These are phyloP conservation scores for Papilio polytes DNA, from an alignment of 1,140 invertebrate genomes.

Conservation along the genomic window DNA sequence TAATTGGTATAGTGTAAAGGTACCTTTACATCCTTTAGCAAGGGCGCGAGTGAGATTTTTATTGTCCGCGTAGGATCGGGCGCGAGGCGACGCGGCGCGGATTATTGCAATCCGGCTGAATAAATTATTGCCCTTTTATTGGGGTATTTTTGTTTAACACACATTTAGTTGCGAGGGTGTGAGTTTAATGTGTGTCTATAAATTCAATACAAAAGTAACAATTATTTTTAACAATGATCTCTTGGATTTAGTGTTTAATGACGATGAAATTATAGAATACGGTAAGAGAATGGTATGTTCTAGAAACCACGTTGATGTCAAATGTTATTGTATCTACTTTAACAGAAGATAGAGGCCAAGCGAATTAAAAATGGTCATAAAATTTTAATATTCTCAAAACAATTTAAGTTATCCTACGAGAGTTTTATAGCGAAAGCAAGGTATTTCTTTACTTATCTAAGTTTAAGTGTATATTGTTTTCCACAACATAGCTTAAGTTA, in stretches of 20 bases:
- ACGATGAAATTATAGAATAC: no score
- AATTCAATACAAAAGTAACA: slow-evolving; percentile 13
- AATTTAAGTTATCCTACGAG: no score
- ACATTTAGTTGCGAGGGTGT: slow-evolving; percentile 3
- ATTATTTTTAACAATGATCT: neutral
- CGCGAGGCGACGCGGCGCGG: slow-evolving; percentile 56
- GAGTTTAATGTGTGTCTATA: neutral
- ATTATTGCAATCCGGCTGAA: slow-evolving; percentile 68
- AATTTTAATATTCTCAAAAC: no score
- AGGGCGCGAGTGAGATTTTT: slow-evolving; percentile 70
- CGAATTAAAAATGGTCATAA: neutral
- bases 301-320: no score
- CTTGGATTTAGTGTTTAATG: no score
- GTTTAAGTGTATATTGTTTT: no score
- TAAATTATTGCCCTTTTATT: slow-evolving; percentile 76
- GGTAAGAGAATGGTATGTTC: no score
- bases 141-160: slow-evolving; percentile 47
- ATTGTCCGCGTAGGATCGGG: slow-evolving; percentile 71
- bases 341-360: neutral
- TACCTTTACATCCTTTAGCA: slow-evolving; percentile 46
- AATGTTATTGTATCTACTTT: neutral
- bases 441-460: no score
- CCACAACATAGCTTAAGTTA: no score
- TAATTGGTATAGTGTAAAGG: slow-evolving; percentile 38
- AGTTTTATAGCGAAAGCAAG: no score